phyloP scores from a whole-genome alignment of 2,888 invertebrate species.

The Drosophila macrospina region DNA sequence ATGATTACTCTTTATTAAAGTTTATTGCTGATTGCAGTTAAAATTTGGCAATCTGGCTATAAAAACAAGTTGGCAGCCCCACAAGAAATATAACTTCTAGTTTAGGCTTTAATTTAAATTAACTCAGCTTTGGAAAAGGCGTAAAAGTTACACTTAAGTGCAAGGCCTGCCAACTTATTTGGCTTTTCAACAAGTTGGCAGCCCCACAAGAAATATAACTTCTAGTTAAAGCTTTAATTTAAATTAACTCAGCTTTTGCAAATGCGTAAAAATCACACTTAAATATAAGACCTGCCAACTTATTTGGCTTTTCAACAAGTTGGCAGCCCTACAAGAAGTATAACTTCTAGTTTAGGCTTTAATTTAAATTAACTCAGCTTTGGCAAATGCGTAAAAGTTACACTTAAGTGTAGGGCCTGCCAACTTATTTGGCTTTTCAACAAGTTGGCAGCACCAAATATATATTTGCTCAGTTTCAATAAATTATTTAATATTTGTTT shows the following conservation, averaged over 20 bases:
- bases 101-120: background rate
- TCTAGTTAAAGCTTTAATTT: background rate
- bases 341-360: background rate
- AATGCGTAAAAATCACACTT: background rate
- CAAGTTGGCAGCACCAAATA: too few relatives aligned
- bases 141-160: background rate
- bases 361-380: too few relatives aligned
- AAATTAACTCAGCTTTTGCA: too few relatives aligned
- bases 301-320: too few relatives aligned
- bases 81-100: background rate
- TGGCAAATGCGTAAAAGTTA: too few relatives aligned
- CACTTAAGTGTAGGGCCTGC: too few relatives aligned
- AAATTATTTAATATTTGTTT: too few relatives aligned
- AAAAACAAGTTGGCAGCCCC: background rate
- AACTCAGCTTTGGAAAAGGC: too few relatives aligned
- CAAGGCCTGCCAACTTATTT: too few relatives aligned
- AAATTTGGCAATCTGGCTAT: background rate
- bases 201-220: background rate
- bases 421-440: too few relatives aligned
- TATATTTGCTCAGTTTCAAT: too few relatives aligned
- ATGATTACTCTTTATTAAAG: background rate
- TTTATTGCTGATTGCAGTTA: background rate
- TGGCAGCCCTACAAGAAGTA: background rate
- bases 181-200: conserved; percentile 4
- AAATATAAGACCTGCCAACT: background rate